Evolutionary conservation across 2,888 invertebrate species (phyloP).

Genomic region (Apoda limacodes): DNA sequence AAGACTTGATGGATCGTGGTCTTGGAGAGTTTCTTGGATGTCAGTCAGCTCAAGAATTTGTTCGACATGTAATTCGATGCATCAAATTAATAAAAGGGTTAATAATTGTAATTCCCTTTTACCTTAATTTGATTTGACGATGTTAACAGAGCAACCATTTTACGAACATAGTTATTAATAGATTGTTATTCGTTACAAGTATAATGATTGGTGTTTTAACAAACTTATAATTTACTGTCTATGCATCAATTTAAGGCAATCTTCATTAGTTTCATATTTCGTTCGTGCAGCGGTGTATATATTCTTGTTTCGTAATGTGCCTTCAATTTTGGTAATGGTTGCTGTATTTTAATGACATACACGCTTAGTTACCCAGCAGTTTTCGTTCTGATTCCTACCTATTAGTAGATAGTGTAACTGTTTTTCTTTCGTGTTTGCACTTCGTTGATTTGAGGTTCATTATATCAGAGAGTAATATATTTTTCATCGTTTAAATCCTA

Average conservation of each 20-base stretch:
- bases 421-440: conserved; percentile 43
- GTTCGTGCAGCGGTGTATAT: conserved; percentile 19
- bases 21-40: conserved; percentile 16
- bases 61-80: too few relatives aligned
- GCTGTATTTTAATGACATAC: conserved; percentile 31
- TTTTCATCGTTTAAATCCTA: too few relatives aligned
- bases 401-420: conserved; percentile 49
- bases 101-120: too few relatives aligned
- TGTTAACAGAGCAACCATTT: too few relatives aligned
- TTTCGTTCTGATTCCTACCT: conserved; percentile 36
- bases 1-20: too few relatives aligned
- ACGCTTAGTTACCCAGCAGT: conserved; percentile 33
- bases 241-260: conserved; percentile 20
- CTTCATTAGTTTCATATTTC: conserved; percentile 21
- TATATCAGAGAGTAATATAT: conserved; percentile 38
- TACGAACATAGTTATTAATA: too few relatives aligned
- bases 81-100: too few relatives aligned
- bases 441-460: conserved; percentile 42
- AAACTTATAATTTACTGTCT: too few relatives aligned
- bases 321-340: conserved; percentile 40
- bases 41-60: conserved; percentile 5
- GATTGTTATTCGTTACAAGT: too few relatives aligned
- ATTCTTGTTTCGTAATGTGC: conserved; percentile 26
- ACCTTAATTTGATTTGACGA: too few relatives aligned
- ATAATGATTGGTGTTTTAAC: too few relatives aligned